Evolutionary conservation across 2,113 vertebrate genomes (phyloP).

Genomic region (Esox niger): DNA sequence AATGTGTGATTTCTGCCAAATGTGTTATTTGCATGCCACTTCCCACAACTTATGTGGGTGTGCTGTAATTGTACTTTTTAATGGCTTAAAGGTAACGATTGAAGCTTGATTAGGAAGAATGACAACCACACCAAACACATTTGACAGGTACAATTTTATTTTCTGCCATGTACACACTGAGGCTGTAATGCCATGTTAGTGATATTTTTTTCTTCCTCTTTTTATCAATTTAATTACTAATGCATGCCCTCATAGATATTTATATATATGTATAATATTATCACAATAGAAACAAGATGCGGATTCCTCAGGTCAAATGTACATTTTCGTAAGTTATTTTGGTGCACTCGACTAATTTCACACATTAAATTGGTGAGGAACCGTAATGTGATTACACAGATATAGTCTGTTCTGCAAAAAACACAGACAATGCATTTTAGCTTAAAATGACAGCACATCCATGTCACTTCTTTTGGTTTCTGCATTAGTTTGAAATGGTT

Average conservation of each 20-base stretch:
- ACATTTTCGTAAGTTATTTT: slow-evolving; percentile 75
- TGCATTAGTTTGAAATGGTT: not conserved
- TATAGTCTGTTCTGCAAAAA: slow-evolving; percentile 80
- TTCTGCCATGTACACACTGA: slow-evolving; percentile 92
- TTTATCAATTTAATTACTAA: slow-evolving; percentile 78
- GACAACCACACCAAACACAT: slow-evolving; percentile 59
- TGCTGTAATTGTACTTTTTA: not conserved
- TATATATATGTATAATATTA: slow-evolving; percentile 81
- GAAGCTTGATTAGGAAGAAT: slow-evolving; percentile 35
- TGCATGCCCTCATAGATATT: slow-evolving; percentile 96
- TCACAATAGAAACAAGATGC: slow-evolving; percentile 95
- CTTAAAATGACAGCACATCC: slow-evolving; percentile 52
- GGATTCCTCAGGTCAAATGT: slow-evolving; percentile 81
- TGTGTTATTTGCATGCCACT: slow-evolving; percentile 48
- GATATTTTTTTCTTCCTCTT: slow-evolving; percentile 72
- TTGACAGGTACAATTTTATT: slow-evolving; percentile 93
- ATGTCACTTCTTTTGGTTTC: slow-evolving; percentile 5
- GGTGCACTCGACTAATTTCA: slow-evolving; percentile 79
- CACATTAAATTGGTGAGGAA: slow-evolving; percentile 73
- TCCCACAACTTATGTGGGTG: not conserved
- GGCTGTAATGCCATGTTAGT: slow-evolving; percentile 88
- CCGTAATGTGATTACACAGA: slow-evolving; percentile 80
- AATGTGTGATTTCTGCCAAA: slow-evolving; percentile 88
- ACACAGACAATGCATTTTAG: slow-evolving; percentile 77
- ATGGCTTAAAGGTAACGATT: not conserved